Conservation (phyloP, 2,113 vertebrate genomes). For the Tichodroma muraria region DNA sequence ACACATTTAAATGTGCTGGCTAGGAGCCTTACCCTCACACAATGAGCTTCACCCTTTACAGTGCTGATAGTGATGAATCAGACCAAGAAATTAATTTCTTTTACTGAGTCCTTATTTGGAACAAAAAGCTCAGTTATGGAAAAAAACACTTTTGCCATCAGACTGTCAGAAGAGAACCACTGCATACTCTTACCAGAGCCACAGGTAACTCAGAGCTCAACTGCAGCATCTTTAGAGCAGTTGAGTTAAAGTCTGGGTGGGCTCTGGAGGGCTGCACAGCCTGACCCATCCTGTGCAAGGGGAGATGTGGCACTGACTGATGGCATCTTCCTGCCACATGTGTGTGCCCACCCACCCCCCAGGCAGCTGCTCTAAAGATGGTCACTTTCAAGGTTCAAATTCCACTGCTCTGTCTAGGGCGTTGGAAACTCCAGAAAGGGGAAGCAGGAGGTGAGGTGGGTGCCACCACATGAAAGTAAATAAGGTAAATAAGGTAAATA, state of each 20-base stretch:
- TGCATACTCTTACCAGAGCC: neutral
- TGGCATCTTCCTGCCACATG: neutral
- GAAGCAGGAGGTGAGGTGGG: neutral
- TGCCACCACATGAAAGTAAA: neutral
- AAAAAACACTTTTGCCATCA: neutral
- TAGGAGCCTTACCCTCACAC: neutral
- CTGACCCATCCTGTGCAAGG: accelerated
- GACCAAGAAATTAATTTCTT: neutral
- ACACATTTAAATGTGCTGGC: neutral
- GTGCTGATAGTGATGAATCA: neutral
- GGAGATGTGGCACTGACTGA: neutral
- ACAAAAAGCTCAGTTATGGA: neutral
- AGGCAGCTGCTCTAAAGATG: neutral
- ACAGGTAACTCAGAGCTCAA: neutral
- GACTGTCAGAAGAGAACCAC: neutral
- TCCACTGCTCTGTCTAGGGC: neutral
- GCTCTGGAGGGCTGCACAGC: neutral
- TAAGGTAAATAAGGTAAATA: neutral
- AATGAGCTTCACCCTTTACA: neutral
- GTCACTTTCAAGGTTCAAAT: neutral
- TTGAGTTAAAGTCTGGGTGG: neutral
- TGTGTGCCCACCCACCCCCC: neutral
- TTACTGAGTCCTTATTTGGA: neutral
- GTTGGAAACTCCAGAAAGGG: neutral
- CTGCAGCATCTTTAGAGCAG: neutral